Conservation (phyloP, 2,888 invertebrate genomes). For the Macropis europaea region DNA sequence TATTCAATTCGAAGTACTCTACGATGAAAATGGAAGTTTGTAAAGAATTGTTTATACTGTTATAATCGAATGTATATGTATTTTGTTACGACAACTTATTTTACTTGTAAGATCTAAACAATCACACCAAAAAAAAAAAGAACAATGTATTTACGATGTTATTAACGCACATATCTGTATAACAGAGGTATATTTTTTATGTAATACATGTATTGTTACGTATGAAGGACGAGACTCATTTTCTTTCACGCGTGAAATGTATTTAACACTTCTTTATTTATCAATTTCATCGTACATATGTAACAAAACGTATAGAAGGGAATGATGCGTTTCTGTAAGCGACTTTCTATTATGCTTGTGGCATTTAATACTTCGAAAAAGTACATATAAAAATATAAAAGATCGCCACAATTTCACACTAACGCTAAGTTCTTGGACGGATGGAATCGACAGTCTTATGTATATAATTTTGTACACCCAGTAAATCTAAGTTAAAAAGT, state of each 20-base stretch:
- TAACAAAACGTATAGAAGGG: constrained; percentile 25
- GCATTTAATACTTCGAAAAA: constrained; percentile 4
- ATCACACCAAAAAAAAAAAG: constrained; percentile 28
- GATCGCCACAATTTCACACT: constrained; percentile 11
- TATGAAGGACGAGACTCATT: constrained; percentile 22
- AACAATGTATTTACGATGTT: constrained; percentile 8
- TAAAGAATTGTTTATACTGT: constrained; percentile 29
- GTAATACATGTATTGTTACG: constrained; percentile 22
- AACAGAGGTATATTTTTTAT: constrained; percentile 34
- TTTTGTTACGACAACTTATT: constrained; percentile 6
- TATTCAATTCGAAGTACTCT: not conserved
- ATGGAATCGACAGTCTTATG: constrained; percentile 68
- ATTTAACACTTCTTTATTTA: constrained; percentile 23
- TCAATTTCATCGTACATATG: constrained; percentile 22
- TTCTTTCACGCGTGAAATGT: constrained; percentile 11
- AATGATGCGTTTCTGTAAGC: constrained; percentile 22
- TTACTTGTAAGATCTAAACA: constrained; percentile 11
- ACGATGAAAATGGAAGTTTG: constrained; percentile 6
- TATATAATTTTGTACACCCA: constrained; percentile 54
- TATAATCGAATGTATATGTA: constrained; percentile 23
- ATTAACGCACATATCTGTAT: constrained; percentile 23
- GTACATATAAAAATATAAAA: constrained; percentile 56
- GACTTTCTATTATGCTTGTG: constrained; percentile 21
- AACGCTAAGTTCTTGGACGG: constrained; percentile 55
- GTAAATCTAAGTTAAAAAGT: constrained; percentile 38